Percentiles rank a stretch among this genome's conserved stretches.
phyloP scores from a whole-genome alignment of 1,140 invertebrate species.

The Phocides pigmalion region DNA sequence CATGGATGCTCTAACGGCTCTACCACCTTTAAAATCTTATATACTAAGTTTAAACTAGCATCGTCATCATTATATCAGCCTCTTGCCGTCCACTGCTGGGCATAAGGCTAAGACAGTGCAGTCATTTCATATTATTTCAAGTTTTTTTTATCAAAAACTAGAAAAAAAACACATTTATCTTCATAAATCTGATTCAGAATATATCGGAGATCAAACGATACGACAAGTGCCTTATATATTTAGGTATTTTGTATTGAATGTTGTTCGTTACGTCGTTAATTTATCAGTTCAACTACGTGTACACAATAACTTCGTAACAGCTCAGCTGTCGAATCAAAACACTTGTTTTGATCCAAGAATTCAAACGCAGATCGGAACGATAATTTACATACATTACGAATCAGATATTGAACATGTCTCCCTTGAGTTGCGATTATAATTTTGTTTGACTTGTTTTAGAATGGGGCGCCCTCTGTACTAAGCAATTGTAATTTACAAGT shows the following conservation, averaged over 20 bases:
- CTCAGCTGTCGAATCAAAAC: constrained; percentile 43
- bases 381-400: constrained; percentile 62
- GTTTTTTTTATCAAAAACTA: too few species aligned
- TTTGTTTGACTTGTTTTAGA: constrained; percentile 40
- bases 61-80: too few species aligned
- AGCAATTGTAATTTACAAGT: constrained; percentile 23
- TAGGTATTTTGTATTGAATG: neutral
- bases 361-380: constrained; percentile 37
- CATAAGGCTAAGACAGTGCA: too few species aligned
- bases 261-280: constrained; percentile 1
- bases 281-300: constrained; percentile 1
- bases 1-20: too few species aligned
- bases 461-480: constrained; percentile 10
- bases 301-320: constrained; percentile 30
- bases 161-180: too few species aligned
- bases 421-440: constrained; percentile 47
- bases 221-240: neutral
- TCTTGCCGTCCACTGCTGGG: too few species aligned
- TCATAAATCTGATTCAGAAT: too few species aligned
- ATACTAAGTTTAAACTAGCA: too few species aligned
- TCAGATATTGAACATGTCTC: constrained; percentile 53
- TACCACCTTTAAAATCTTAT: too few species aligned
- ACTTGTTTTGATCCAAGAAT: constrained; percentile 39
- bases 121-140: too few species aligned
- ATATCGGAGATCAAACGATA: too few species aligned